A percentile compares a stretch with the other conserved stretches of the same genome.
Evolutionary conservation across 2,888 invertebrate species (phyloP).

Genomic region (Zelleria hepariella): DNA sequence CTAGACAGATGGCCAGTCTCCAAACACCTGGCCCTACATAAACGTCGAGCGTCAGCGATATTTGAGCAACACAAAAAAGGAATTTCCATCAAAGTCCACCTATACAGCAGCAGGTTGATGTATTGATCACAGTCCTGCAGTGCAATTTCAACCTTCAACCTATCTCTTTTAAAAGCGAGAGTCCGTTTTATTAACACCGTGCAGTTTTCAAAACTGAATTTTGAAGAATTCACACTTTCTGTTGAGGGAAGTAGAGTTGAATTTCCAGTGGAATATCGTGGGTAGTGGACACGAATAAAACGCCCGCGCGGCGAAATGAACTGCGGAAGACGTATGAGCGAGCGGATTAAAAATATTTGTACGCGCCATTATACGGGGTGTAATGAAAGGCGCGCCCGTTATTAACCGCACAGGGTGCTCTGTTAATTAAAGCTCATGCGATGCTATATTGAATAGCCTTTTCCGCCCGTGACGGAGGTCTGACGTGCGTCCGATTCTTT

Average conservation of each 20-base stretch:
- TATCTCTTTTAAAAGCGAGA: not conserved
- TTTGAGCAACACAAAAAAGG: slow-evolving; percentile 41
- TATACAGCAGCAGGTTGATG: slow-evolving; percentile 32
- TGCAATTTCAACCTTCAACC: slow-evolving; percentile 16
- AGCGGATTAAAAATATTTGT: slow-evolving; percentile 71
- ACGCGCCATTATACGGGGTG: slow-evolving; percentile 68
- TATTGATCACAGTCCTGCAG: slow-evolving; percentile 13
- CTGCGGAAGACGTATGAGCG: slow-evolving; percentile 68
- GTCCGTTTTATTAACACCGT: not conserved
- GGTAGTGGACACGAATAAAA: slow-evolving; percentile 34
- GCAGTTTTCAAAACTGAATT: not conserved
- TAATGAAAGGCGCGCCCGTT: slow-evolving; percentile 63
- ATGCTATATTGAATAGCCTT: slow-evolving; percentile 40
- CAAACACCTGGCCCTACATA: slow-evolving; percentile 41
- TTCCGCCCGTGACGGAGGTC: slow-evolving; percentile 49
- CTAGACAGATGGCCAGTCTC: not conserved
- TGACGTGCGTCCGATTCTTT: slow-evolving; percentile 23
- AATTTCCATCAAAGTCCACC: slow-evolving; percentile 37
- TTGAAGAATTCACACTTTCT: not conserved
- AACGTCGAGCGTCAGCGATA: slow-evolving; percentile 33
- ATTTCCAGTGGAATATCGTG: slow-evolving; percentile 14
- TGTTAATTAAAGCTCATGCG: slow-evolving; percentile 51
- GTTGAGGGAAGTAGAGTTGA: slow-evolving; percentile 15
- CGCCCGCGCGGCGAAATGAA: slow-evolving; percentile 62
- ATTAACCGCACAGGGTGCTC: slow-evolving; percentile 58